Evolutionary conservation across 2,888 invertebrate species (phyloP), one percentile per base, ranked within the genome.

Genomic region (Scaptomyza flava): DNA sequence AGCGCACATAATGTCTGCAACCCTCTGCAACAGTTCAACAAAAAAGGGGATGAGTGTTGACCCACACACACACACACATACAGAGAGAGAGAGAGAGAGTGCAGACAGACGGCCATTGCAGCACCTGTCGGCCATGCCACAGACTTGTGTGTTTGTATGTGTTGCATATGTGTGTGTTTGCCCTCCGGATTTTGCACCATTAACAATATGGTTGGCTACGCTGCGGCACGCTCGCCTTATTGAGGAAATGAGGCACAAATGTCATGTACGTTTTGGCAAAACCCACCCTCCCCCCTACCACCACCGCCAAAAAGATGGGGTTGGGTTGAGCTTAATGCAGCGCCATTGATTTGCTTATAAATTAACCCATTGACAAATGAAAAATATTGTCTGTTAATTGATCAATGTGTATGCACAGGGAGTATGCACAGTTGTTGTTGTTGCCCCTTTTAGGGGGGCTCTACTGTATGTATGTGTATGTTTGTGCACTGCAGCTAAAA

Each of bases 321-420:
- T 34, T 34, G 36, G 47, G 51, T 53, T 45, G 53, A 69, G 69
- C n/a, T 69, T 74, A 81, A 82, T 77, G 78, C 62, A 64, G 56
- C 62, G 66, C 75, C 77, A 79, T 88, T 81, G 81, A 83, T 79
- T 89, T 87, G 80, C 82, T 79, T 84, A 91, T 91, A 91, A 91
- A 91, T 91, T 89, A 89, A 87, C 86, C 87, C 88, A 90, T 91
- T 91, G 91, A 91, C 91, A 91, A 91, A 91, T 91, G 91, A 91
- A 91, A 91, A 91, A 89, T 91, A 92, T 91, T 89, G 91, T 89
- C 89, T 91, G 91, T 91, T 91, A 91, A 92, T 91, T 91, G 91
- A 92, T 91, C 91, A 90, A 91, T 91, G 90, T 89, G 85, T 87
- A 89, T 87, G 86, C 87, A 87, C 58, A 70, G 72, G 57, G 77